A percentile compares a stretch with the other conserved stretches of the same genome.
These are phyloP conservation scores for Astyanax mexicanus DNA, from an alignment of 2,797 vertebrate genomes.

Conservation along the genomic window DNA sequence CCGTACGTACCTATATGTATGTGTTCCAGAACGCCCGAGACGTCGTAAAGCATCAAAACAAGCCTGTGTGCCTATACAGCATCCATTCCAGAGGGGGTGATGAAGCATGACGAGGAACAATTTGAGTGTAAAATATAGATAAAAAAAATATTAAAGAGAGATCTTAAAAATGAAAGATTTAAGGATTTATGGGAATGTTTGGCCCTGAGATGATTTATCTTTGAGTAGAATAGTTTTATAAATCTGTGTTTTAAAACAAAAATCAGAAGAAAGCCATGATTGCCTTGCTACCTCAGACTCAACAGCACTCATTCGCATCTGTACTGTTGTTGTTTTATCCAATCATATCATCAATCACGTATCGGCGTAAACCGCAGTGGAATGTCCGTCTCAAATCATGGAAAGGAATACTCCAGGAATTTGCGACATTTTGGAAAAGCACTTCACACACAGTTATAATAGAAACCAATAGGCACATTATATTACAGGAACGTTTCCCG, in stretches of 20 bases:
- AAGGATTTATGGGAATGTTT: conserved; percentile 46
- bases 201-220: conserved; percentile 46
- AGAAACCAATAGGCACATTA: neutral
- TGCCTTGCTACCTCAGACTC: conserved; percentile 99
- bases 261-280: conserved; percentile 94
- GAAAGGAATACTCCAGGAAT: neutral
- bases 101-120: conserved; percentile 62
- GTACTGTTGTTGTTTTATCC: conserved; percentile 57
- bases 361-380: conserved; percentile 59
- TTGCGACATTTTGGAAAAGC: too few species aligned
- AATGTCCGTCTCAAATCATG: neutral
- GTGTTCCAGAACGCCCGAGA: conserved; percentile 31
- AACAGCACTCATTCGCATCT: conserved; percentile 81
- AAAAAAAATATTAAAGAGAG: conserved; percentile 3
- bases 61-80: conserved; percentile 79
- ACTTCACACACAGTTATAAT: too few species aligned
- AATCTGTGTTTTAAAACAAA: conserved; percentile 79
- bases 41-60: conserved; percentile 25
- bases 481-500: too few species aligned
- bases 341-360: conserved; percentile 34
- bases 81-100: conserved; percentile 76
- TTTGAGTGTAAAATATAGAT: neutral
- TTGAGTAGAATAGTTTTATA: conserved; percentile 74
- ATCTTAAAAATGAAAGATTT: conserved; percentile 65
- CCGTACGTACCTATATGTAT: too few species aligned